Percentiles rank a stretch among this genome's conserved stretches.
phyloP scores from a whole-genome alignment of 1,140 invertebrate species.

The Calycopis cecrops region DNA sequence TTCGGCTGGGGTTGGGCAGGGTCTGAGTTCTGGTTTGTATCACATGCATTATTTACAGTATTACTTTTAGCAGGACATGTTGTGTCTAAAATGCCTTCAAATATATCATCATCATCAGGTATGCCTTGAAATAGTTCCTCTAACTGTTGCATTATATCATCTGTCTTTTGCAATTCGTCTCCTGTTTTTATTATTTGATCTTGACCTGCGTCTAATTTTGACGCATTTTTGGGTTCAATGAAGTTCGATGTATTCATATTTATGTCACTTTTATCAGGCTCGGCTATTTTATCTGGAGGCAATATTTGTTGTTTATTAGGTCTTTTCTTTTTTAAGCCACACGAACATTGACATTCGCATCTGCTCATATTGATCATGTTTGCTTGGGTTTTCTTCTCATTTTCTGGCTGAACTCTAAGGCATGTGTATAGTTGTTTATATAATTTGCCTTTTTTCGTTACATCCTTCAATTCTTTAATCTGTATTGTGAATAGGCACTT shows the following conservation, averaged over 20 bases:
- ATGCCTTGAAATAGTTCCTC: slow-evolving; percentile 59
- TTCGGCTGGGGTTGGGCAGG: neutral
- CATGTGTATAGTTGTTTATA: slow-evolving; percentile 51
- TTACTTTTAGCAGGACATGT: slow-evolving; percentile 35
- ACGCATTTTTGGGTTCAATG: slow-evolving; percentile 10
- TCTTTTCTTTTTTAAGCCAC: slow-evolving; percentile 41
- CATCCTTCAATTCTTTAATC: slow-evolving; percentile 56
- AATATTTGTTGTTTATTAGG: neutral
- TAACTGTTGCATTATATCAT: slow-evolving; percentile 53
- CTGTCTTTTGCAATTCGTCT: slow-evolving; percentile 31
- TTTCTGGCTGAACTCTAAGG: slow-evolving; percentile 43
- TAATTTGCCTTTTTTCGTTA: slow-evolving; percentile 51
- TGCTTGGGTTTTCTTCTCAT: slow-evolving; percentile 64
- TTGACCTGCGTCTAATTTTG: slow-evolving; percentile 13
- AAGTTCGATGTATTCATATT: neutral
- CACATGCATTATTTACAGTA: slow-evolving; percentile 26
- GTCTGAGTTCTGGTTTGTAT: neutral
- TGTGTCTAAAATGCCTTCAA: slow-evolving; percentile 36
- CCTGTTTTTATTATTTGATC: slow-evolving; percentile 12
- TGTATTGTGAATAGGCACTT: slow-evolving; percentile 21
- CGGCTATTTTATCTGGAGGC: slow-evolving; percentile 7
- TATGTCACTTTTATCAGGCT: slow-evolving; percentile 7
- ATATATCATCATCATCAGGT: slow-evolving; percentile 60
- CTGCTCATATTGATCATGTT: slow-evolving; percentile 23
- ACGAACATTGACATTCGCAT: slow-evolving; percentile 51